Evolutionary conservation across 2,113 vertebrate species (phyloP).

Genomic region (Gymnorhina tibicen): DNA sequence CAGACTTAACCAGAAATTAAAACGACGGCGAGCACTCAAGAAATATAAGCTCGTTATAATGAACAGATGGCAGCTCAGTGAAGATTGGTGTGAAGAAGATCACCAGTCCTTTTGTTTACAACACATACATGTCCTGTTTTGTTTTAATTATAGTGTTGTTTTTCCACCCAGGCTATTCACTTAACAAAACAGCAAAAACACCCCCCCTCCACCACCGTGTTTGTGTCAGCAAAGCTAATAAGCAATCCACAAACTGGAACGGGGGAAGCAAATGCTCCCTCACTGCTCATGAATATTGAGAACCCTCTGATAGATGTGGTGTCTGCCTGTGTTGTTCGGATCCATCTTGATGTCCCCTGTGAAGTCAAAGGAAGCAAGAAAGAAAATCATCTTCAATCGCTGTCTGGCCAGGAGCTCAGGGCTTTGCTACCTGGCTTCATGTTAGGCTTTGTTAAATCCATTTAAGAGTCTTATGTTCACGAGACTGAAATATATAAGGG

Average conservation of each 20-base stretch:
- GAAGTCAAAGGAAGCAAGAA: neutral
- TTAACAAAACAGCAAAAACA: constrained; percentile 5
- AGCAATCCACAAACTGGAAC: neutral
- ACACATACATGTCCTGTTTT: constrained; percentile 47
- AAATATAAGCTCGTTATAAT: constrained; percentile 5
- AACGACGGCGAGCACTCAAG: neutral
- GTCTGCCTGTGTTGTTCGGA: neutral
- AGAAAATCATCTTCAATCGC: neutral
- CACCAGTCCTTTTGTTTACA: constrained; percentile 56
- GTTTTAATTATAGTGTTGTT: constrained; percentile 56
- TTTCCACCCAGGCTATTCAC: constrained; percentile 49
- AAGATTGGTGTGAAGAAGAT: constrained; percentile 35
- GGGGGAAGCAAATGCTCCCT: neutral
- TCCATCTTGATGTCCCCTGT: neutral
- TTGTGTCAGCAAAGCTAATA: constrained; percentile 41
- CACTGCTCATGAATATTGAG: constrained; percentile 49
- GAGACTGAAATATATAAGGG: neutral
- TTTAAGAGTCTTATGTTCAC: neutral
- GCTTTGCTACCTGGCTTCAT: neutral
- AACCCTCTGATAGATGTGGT: neutral
- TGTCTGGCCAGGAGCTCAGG: neutral
- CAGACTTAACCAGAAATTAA: neutral
- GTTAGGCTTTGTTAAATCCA: constrained; percentile 32
- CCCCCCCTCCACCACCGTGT: neutral
- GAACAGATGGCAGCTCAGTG: constrained; percentile 57